Evolutionary conservation across 2,888 invertebrate genomes (phyloP).

Genomic region (Conistra vaccinii): DNA sequence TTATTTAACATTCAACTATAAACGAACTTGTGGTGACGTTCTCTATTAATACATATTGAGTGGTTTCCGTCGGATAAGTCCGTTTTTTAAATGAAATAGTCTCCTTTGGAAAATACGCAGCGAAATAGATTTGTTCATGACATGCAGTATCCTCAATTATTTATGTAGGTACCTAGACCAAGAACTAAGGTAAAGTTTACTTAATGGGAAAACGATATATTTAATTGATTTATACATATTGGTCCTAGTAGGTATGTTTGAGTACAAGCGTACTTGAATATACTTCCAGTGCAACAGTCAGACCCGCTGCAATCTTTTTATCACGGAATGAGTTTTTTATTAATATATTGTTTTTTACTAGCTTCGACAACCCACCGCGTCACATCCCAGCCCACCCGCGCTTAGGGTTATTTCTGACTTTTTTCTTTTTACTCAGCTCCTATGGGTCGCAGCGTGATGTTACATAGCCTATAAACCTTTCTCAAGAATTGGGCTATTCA

Average conservation of each 20-base stretch:
- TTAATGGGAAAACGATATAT: neutral
- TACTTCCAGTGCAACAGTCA: no score
- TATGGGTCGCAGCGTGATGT: no score
- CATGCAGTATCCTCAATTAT: constrained; percentile 26
- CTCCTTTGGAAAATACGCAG: constrained; percentile 17
- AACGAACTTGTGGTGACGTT: neutral
- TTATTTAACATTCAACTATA: neutral
- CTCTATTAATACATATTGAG: neutral
- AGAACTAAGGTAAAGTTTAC: neutral
- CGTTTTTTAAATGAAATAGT: neutral
- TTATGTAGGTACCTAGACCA: constrained; percentile 17
- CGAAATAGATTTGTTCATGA: neutral
- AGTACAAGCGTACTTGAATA: neutral
- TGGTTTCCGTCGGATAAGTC: neutral
- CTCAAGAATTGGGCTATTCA: no score
- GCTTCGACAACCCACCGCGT: no score
- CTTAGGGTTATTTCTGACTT: no score
- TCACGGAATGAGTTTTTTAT: no score
- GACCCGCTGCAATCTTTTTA: no score
- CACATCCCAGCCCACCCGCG: no score
- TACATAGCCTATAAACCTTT: no score
- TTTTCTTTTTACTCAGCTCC: no score
- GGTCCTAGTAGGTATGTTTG: no score
- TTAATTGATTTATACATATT: neutral
- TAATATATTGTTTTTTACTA: no score